A percentile compares a stretch with the other conserved stretches of the same genome.
phyloP scores from a whole-genome alignment of 2,888 invertebrate species.

The Drosophila subquinaria region DNA sequence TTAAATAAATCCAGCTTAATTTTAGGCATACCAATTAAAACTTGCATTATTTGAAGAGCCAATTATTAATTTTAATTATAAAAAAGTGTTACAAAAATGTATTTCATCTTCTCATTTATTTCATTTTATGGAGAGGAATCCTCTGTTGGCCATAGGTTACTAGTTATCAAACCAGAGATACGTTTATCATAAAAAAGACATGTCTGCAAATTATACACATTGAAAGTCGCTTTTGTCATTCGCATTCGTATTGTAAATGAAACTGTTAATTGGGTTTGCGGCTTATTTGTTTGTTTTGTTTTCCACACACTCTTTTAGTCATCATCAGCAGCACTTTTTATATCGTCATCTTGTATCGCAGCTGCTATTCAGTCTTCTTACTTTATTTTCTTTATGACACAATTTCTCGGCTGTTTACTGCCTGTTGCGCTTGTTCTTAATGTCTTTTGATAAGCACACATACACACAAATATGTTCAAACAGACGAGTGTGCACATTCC shows the following conservation, averaged over 20 bases:
- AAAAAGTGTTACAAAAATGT: no score
- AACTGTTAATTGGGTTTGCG: slow-evolving; percentile 35
- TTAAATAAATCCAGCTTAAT: no score
- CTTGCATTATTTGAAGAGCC: neutral
- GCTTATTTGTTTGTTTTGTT: slow-evolving; percentile 54
- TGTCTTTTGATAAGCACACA: slow-evolving; percentile 60
- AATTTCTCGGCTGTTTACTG: slow-evolving; percentile 67
- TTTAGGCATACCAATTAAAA: no score
- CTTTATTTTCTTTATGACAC: slow-evolving; percentile 77
- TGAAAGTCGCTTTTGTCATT: slow-evolving; percentile 22
- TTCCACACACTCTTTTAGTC: slow-evolving; percentile 62
- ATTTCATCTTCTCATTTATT: no score
- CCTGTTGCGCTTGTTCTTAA: slow-evolving; percentile 63
- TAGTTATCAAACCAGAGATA: no score
- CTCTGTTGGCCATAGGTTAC: no score
- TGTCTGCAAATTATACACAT: neutral
- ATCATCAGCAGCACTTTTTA: slow-evolving; percentile 66
- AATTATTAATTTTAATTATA: no score
- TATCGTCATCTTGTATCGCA: slow-evolving; percentile 47
- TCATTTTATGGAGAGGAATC: no score
- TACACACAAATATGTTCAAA: slow-evolving; percentile 1
- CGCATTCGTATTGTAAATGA: slow-evolving; percentile 46
- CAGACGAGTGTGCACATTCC: slow-evolving; percentile 54
- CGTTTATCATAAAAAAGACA: neutral
- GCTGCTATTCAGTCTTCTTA: slow-evolving; percentile 40